These are phyloP conservation scores for Furcifer pardalis DNA, from an alignment of 2,797 vertebrate genomes.

Conservation along the genomic window DNA sequence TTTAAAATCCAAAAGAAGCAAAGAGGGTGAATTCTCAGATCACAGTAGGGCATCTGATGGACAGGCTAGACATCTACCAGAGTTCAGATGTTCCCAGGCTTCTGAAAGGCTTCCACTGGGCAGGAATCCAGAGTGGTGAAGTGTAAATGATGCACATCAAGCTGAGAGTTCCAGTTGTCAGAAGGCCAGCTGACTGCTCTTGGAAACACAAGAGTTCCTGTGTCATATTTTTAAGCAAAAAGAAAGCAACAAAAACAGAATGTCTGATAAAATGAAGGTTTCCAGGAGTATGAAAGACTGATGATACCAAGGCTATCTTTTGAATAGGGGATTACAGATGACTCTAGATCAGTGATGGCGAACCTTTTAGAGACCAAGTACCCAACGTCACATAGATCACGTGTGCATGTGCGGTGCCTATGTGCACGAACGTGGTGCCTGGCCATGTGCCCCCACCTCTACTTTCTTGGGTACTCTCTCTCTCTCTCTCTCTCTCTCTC, in stretches of 20 bases:
- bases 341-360: too few relatives aligned
- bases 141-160: neutral
- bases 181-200: neutral
- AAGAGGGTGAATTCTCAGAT: neutral
- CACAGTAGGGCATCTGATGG: neutral
- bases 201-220: neutral
- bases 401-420: too few relatives aligned
- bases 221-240: neutral
- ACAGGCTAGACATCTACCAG: neutral
- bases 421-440: too few relatives aligned
- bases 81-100: neutral
- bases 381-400: too few relatives aligned
- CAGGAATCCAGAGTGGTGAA: neutral
- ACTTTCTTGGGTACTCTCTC: too few relatives aligned
- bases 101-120: neutral
- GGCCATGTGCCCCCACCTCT: too few relatives aligned
- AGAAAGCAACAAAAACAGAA: neutral
- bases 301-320: neutral
- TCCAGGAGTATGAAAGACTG: neutral
- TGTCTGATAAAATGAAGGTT: neutral
- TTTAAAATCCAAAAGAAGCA: neutral
- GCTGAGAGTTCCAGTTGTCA: neutral
- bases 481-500: too few relatives aligned
- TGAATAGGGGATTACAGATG: neutral
- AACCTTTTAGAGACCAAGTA: too few relatives aligned